These are phyloP conservation scores for Cynopterus sphinx DNA, from an alignment of 2,797 vertebrate species.

Conservation along the genomic window DNA sequence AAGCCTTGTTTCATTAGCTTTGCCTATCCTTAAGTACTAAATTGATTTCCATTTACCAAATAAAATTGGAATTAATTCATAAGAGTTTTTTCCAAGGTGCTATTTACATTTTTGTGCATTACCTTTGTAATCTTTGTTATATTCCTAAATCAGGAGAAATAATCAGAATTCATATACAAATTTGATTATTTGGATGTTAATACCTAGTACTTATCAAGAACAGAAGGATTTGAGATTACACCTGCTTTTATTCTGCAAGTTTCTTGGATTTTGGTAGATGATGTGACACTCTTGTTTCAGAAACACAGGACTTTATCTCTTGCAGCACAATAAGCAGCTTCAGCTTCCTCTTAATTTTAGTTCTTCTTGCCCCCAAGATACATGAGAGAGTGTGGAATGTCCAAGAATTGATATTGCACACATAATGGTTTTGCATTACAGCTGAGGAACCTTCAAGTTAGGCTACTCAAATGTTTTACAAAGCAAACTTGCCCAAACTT, in stretches of 20 bases:
- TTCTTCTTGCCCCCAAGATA: no score
- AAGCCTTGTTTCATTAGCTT: constrained; percentile 35
- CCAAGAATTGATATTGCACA: background rate
- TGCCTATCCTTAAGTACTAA: background rate
- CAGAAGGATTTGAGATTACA: background rate
- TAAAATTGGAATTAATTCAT: constrained; percentile 6
- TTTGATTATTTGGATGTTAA: background rate
- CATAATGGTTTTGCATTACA: background rate
- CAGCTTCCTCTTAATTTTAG: background rate
- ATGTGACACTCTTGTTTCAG: background rate
- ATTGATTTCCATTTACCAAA: constrained; percentile 3
- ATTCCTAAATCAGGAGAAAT: background rate
- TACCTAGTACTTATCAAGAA: background rate
- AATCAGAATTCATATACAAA: background rate
- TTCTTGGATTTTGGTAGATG: background rate
- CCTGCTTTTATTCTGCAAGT: background rate
- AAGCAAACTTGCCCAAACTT: background rate
- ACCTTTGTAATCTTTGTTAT: background rate
- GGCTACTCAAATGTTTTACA: background rate
- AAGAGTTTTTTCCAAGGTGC: background rate
- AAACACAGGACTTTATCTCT: background rate
- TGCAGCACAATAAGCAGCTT: background rate
- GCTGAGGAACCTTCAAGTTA: background rate
- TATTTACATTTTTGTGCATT: background rate
- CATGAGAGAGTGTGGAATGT: accelerated